Evolutionary conservation across 1,140 invertebrate genomes (phyloP).

Genomic region (Triops cancriformis): DNA sequence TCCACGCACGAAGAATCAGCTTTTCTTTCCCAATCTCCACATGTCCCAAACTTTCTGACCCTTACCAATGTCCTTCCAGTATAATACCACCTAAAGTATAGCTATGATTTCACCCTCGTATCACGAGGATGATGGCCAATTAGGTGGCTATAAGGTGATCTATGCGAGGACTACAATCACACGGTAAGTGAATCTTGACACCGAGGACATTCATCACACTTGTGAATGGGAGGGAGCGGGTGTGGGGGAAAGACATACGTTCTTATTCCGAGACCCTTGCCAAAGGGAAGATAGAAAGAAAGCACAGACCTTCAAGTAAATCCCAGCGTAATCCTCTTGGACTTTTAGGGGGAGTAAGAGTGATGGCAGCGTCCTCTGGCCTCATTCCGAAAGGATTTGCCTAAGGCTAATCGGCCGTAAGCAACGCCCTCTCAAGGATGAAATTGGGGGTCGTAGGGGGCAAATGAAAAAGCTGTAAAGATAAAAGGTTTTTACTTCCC

Average conservation of each 20-base stretch:
- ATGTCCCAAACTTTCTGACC: neutral
- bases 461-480: conserved; percentile 14
- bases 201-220: neutral
- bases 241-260: neutral
- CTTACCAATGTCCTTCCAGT: no score
- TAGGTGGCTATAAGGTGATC: neutral
- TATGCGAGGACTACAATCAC: neutral
- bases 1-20: neutral
- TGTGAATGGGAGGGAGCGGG: neutral
- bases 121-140: neutral
- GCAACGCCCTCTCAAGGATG: neutral
- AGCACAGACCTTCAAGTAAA: neutral
- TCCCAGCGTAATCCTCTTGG: neutral
- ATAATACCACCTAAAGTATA: no score
- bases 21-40: neutral
- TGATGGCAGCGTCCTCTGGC: neutral
- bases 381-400: conserved; percentile 5
- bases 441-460: conserved; percentile 3
- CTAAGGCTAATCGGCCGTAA: conserved; percentile 1
- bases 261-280: neutral
- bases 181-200: conserved; percentile 9
- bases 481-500: neutral
- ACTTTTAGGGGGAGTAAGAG: neutral
- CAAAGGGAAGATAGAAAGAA: neutral
- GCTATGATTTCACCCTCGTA: no score